Base-by-base conservation (phyloP, 2,797 vertebrate species). In the Petrocephalus schoutedeni region DNA sequence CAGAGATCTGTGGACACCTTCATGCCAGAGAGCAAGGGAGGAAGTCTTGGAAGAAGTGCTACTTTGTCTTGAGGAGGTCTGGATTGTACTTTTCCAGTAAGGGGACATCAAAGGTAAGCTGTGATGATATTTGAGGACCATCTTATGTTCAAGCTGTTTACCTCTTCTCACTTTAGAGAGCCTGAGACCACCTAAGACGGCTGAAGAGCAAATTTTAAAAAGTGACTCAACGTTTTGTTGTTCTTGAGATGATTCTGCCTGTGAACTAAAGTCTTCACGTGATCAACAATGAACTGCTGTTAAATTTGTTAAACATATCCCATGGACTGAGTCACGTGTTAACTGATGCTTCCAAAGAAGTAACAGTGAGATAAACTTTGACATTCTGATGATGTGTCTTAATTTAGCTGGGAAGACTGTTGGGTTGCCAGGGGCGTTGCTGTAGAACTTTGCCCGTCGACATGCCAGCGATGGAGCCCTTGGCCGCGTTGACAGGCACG, bases 61-160 rank as follows among this genome's bases (percentile, higher is more conserved):
- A 97, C 92, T 99, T 99, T 96, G 93, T 99, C 88, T 94, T 99
- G 90, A 95, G 98, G 94, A 95, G 98, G 94, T 99, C 98, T 28
- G 98, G 98, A 74, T 95, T 99, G 89, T 99, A 99, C 94, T 98
- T 97, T 95, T 99, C 98, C 90, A 99, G 96, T 90, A 99, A 99
- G 94, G 98, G 98, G 91, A 98, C 96, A 88, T 99, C 98, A 88
- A 99, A 99, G 97, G 98, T 99, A 94, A 94, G 95, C 91, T 14
- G 6, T 54, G 10, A 14, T 83, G 49, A 54, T 54, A 53, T 83
- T 54, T 83, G 71, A 41, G 36, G 14, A 77, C 14, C 14, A n/a
- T 77, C 36, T 77, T 77, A n/a, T 77, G 1, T 77, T 77, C 41
- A 77, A 77, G 71, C 71, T 77, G 5, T n/a, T 77, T 45, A 74